phyloP scores from a whole-genome alignment of 1,140 invertebrate species.

The Drosophila sturtevanti region DNA sequence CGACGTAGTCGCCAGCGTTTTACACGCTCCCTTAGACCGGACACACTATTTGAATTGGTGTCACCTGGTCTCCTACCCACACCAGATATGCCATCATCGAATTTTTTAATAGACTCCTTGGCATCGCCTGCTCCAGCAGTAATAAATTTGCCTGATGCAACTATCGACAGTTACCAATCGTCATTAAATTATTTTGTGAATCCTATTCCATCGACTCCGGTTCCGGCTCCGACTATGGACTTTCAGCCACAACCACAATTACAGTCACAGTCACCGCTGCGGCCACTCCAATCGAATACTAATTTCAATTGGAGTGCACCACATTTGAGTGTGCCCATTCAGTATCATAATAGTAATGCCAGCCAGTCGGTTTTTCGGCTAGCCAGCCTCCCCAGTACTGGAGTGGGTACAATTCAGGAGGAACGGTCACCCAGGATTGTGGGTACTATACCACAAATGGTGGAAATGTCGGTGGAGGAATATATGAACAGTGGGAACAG shows the following conservation, averaged over 20 bases:
- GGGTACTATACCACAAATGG: neutral
- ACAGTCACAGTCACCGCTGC: neutral
- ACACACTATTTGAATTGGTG: neutral
- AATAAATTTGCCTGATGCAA: neutral
- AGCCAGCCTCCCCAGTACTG: constrained; percentile 38
- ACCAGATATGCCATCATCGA: neutral
- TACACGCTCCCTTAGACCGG: neutral
- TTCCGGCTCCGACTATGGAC: neutral
- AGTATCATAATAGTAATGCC: neutral
- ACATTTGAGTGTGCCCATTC: neutral
- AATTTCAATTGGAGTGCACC: neutral
- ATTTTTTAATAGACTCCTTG: neutral
- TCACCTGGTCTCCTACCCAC: neutral
- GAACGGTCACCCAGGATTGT: neutral
- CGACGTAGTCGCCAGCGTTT: constrained; percentile 25
- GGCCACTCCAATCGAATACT: neutral
- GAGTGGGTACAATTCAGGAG: constrained; percentile 16
- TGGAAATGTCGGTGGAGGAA: neutral
- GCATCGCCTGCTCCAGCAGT: neutral
- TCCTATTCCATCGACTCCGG: neutral
- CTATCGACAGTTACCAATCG: neutral
- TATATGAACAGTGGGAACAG: neutral
- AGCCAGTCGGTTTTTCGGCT: constrained; percentile 57
- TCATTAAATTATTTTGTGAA: neutral
- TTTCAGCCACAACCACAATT: neutral